These are phyloP conservation scores for Dryobotodes eremita DNA, from an alignment of 2,888 invertebrate species.

Conservation along the genomic window DNA sequence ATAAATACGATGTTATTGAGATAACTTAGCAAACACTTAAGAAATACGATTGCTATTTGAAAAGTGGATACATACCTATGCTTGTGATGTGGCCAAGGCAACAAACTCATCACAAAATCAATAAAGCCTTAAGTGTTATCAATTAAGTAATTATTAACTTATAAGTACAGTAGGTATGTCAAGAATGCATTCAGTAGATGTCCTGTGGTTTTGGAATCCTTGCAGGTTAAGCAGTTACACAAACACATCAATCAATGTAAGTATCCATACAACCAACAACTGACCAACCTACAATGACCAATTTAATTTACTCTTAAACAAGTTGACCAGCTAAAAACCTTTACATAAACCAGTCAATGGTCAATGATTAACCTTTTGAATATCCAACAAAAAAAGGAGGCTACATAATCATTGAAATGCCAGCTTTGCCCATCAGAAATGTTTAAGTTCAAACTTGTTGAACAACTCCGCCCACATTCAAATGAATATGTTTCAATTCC, in stretches of 20 bases:
- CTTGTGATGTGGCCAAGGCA: slow-evolving; percentile 5
- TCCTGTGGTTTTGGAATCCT: slow-evolving; percentile 15
- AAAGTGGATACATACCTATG: slow-evolving; percentile 17
- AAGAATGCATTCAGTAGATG: slow-evolving; percentile 35
- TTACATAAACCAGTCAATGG: slow-evolving; percentile 21
- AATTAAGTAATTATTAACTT: not conserved
- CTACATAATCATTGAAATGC: not conserved
- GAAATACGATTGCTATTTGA: slow-evolving; percentile 47
- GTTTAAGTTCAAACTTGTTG: not conserved
- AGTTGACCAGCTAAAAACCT: not conserved
- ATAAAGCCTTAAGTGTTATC: slow-evolving; percentile 2
- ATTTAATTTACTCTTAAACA: slow-evolving; percentile 8
- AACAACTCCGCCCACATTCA: slow-evolving; percentile 22
- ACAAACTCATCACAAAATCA: slow-evolving; percentile 19
- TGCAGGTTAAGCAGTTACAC: not conserved
- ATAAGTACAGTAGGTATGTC: not conserved
- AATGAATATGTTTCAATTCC: not conserved
- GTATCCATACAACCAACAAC: not conserved
- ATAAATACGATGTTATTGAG: slow-evolving; percentile 63
- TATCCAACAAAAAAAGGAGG: slow-evolving; percentile 17
- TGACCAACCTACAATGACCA: not conserved
- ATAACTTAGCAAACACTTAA: slow-evolving; percentile 52
- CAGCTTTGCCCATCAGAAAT: not conserved
- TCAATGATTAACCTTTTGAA: slow-evolving; percentile 8
- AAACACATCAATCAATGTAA: not conserved